Conservation (phyloP, 2,113 vertebrate species). For the Mus musculus region DNA sequence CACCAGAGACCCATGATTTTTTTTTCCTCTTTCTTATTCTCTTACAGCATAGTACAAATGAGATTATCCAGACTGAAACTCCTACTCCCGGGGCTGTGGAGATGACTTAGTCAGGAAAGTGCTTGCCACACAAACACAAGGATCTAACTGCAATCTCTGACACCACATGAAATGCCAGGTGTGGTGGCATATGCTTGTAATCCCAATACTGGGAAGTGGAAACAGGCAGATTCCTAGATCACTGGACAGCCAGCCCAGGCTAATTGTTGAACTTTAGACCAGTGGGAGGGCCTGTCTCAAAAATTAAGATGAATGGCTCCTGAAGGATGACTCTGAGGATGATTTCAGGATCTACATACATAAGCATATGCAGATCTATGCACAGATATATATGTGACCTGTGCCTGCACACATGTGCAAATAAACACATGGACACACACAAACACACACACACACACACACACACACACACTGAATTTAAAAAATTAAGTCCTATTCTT, state of each 20-base stretch:
- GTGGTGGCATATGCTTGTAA: background rate
- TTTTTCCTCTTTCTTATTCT: accelerated
- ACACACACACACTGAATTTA: background rate
- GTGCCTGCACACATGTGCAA: background rate
- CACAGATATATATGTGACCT: background rate
- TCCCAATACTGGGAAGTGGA: background rate
- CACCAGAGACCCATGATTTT: background rate
- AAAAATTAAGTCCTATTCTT: background rate
- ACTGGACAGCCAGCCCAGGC: background rate
- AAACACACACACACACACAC: background rate
- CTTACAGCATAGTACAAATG: background rate
- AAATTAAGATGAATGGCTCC: background rate
- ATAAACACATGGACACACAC: background rate
- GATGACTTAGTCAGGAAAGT: background rate
- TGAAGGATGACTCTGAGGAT: background rate
- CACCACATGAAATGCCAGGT: background rate
- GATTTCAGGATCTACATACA: background rate
- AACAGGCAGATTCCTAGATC: background rate
- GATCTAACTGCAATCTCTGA: background rate
- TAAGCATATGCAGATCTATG: background rate
- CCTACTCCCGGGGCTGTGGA: background rate
- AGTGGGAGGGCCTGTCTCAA: background rate
- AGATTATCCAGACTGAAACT: background rate
- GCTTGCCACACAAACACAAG: background rate
- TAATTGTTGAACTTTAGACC: background rate